Conservation (phyloP, 2,888 invertebrate species). For the Nephrotoma appendiculata region DNA sequence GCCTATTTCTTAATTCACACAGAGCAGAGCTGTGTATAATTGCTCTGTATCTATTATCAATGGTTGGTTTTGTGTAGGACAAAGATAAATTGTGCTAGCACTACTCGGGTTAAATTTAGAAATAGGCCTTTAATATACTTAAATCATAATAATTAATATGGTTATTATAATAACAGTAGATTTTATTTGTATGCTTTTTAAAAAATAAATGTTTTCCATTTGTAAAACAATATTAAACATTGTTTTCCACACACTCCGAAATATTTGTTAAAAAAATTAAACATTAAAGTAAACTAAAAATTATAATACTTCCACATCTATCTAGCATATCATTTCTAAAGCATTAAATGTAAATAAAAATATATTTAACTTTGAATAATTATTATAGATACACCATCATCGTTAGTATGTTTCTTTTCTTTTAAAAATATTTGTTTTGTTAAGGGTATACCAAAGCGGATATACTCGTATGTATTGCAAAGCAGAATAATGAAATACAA, state of each 20-base stretch:
- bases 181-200: background rate
- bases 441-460: no score
- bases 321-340: background rate
- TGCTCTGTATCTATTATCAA: no score
- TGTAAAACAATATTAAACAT: background rate
- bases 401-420: background rate
- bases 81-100: no score
- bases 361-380: background rate
- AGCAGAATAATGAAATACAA: no score
- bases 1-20: background rate
- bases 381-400: background rate
- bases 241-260: background rate
- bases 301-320: background rate
- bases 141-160: background rate
- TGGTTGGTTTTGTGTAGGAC: no score
- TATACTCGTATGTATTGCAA: no score
- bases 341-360: background rate
- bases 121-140: background rate
- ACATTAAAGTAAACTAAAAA: background rate
- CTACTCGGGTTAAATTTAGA: no score
- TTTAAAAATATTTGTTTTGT: background rate
- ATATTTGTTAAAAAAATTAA: background rate
- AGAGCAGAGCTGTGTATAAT: no score
- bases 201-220: background rate
- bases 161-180: no score